Percentiles rank a stretch among this genome's conserved stretches.
Evolutionary conservation across 2,888 invertebrate species (phyloP).

Genomic region (Thumatha senex): DNA sequence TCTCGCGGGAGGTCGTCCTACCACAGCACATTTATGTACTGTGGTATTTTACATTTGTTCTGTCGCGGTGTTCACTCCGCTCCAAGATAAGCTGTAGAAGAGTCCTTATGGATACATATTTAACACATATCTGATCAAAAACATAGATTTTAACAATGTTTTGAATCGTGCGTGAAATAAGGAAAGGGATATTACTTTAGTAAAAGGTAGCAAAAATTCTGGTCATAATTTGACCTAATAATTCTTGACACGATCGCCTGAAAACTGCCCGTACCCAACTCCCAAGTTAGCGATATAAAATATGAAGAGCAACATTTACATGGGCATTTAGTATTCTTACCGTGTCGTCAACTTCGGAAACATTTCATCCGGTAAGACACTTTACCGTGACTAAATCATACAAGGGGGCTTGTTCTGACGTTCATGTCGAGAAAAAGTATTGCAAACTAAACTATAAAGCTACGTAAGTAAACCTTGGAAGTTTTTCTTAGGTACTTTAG

Average conservation of each 20-base stretch:
- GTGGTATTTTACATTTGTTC: no score
- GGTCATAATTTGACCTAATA: constrained; percentile 46
- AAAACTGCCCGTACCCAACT: constrained; percentile 43
- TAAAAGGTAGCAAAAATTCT: not conserved
- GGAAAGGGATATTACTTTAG: no score
- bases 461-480: not conserved
- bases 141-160: no score
- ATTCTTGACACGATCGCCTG: constrained; percentile 40
- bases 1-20: no score
- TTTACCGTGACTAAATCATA: constrained; percentile 64
- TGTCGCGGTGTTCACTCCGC: no score
- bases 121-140: no score
- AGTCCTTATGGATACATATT: no score
- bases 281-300: constrained; percentile 51
- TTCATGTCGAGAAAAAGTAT: constrained; percentile 6
- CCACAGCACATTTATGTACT: no score
- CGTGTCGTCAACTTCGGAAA: constrained; percentile 58
- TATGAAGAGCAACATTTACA: constrained; percentile 66
- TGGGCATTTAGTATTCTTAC: constrained; percentile 59
- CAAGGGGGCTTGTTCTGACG: constrained; percentile 33
- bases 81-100: no score
- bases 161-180: no score
- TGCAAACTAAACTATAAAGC: constrained; percentile 18
- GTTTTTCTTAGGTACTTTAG: no score
- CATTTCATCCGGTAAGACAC: constrained; percentile 66